phyloP scores from a whole-genome alignment of 1,140 invertebrate species.

The Drosophila nannoptera region DNA sequence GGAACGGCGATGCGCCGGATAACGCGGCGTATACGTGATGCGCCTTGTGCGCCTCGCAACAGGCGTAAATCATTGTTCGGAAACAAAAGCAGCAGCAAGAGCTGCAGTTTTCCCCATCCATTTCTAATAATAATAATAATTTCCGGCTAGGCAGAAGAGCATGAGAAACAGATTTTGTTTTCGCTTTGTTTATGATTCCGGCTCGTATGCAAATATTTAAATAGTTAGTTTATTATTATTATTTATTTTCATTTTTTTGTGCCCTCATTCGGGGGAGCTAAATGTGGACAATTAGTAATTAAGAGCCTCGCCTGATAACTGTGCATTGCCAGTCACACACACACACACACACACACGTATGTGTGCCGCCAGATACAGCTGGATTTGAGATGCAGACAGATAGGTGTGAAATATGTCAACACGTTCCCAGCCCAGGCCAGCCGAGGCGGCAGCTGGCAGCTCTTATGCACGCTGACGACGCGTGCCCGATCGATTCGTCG shows the following conservation, averaged over 20 bases:
- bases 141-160: background rate
- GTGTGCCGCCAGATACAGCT: constrained; percentile 13
- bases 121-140: background rate
- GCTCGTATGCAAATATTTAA: background rate
- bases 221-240: background rate
- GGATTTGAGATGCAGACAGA: constrained; percentile 19
- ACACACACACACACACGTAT: background rate
- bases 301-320: constrained; percentile 33
- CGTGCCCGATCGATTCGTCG: constrained; percentile 17
- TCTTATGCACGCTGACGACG: constrained; percentile 30
- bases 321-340: constrained; percentile 4
- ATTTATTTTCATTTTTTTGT: background rate
- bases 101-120: too few species aligned
- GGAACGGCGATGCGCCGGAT: background rate
- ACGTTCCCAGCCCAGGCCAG: constrained; percentile 4
- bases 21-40: constrained; percentile 25
- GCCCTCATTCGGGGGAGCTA: constrained; percentile 27
- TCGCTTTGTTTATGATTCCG: background rate
- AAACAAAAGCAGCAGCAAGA: background rate
- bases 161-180: background rate
- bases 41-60: constrained; percentile 1
- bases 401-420: constrained; percentile 33
- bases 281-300: constrained; percentile 67
- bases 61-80: background rate
- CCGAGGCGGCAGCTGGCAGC: constrained; percentile 3